Conservation (phyloP, 2,113 vertebrate genomes). For the Zapus hudsonius region DNA sequence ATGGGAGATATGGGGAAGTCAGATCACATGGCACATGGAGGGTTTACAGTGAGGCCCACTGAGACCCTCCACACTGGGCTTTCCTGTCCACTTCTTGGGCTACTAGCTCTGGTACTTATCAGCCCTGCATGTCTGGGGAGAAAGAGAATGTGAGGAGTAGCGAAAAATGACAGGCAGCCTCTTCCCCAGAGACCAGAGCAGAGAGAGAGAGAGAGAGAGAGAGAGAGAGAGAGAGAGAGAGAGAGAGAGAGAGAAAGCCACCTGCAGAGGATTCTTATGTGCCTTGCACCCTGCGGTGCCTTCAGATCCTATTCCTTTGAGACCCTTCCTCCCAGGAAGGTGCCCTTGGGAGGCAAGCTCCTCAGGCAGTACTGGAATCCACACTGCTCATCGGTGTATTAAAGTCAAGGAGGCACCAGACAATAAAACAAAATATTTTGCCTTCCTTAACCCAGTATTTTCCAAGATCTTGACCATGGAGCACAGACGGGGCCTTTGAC, state of each 20-base stretch:
- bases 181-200: not conserved
- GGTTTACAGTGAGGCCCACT: no score
- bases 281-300: not conserved
- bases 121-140: no score
- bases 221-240: no score
- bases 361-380: not conserved
- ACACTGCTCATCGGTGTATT: rapidly evolving
- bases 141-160: no score
- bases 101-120: no score
- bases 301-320: not conserved
- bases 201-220: not conserved
- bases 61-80: not conserved
- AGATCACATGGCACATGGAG: not conserved
- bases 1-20: not conserved
- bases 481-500: not conserved
- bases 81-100: not conserved
- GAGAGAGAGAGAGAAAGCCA: no score
- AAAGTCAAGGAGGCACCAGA: not conserved
- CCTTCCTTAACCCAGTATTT: not conserved
- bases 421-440: not conserved
- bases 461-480: not conserved
- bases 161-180: not conserved
- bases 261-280: no score
- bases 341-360: not conserved
- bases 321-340: rapidly evolving